Base-by-base conservation (phyloP, 1,140 invertebrate genomes). In the Procambarus clarkii region DNA sequence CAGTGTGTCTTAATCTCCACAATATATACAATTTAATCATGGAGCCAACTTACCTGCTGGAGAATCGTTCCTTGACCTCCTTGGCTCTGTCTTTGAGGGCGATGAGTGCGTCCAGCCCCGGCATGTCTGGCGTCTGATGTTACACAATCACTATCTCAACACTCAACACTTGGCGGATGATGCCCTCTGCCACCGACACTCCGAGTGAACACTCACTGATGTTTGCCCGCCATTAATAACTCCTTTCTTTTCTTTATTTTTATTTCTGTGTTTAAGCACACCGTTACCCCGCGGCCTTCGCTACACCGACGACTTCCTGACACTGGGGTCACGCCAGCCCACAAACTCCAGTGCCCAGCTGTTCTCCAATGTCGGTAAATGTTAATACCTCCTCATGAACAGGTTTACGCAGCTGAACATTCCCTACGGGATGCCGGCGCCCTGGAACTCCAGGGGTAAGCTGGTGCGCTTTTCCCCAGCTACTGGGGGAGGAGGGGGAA, bases 31-130 rank as follows among this genome's bases (percentile, higher is more conserved):
- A n/a, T n/a, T n/a, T 5, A n/a, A n/a, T n/a, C n/a, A n/a, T n/a
- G n/a, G n/a, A n/a, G n/a, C n/a, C 60, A 34, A 69, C 82, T 58
- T 45, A 86, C 85, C 85, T 86, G 48, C 44, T n/a, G 74, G 15
- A 5, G 48, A 86, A 76, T 21, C 85, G 46, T 45, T 86, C 85
- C 74, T 50, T 77, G 21, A 86, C 85, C 48, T 54, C 74, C 85
- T 86, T 86, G 1, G 85, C 85, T 3, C 85, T 18, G 76, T 86
- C 85, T 46, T 86, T 86, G 21, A 86, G 24, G 2, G 74, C 85
- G 21, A 86, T 86, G 64, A 86, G 85, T 7, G 85, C 85, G 48
- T 86, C 85, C 50, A 86, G 74, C 9, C 85, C 85, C 0, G 85
- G 85, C 85, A 86, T 86, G 4, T 74, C 34, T 21, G 21, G 4